These are phyloP conservation scores for Mythimna vitellina DNA, from an alignment of 2,888 invertebrate genomes.

Conservation along the genomic window DNA sequence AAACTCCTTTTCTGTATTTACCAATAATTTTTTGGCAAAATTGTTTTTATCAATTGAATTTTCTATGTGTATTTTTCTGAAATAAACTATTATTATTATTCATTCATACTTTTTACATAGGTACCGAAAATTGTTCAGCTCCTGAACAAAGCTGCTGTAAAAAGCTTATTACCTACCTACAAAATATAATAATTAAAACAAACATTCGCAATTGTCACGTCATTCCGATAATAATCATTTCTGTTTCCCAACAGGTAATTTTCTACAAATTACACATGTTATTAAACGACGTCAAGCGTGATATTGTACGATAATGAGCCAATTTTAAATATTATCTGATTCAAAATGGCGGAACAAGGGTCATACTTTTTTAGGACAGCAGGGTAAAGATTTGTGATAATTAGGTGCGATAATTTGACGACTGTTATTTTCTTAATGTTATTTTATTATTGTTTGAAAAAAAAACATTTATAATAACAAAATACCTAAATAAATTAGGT, in stretches of 20 bases:
- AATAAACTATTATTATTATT: too few species aligned
- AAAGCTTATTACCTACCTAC: neutral
- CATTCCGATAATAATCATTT: conserved; percentile 59
- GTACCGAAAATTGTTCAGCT: neutral
- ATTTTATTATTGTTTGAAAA: neutral
- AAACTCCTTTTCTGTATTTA: too few species aligned
- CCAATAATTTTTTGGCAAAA: too few species aligned
- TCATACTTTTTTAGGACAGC: conserved; percentile 46
- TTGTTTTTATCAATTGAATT: too few species aligned
- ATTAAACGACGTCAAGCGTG: conserved; percentile 58
- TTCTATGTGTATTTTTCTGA: too few species aligned
- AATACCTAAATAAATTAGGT: too few species aligned
- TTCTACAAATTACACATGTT: conserved; percentile 61
- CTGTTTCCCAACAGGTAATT: conserved; percentile 53
- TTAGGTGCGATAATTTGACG: conserved; percentile 19
- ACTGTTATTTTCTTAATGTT: neutral
- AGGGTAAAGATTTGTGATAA: conserved; percentile 25
- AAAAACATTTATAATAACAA: too few species aligned
- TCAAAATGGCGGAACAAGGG: conserved; percentile 73
- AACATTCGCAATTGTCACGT: conserved; percentile 51
- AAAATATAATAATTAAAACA: conserved; percentile 34
- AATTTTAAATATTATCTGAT: conserved; percentile 75
- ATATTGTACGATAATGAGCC: conserved; percentile 63
- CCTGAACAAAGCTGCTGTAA: neutral
- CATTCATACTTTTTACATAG: too few species aligned